Conservation (phyloP, 1,140 invertebrate genomes). For the Dendrolimus punctatus region DNA sequence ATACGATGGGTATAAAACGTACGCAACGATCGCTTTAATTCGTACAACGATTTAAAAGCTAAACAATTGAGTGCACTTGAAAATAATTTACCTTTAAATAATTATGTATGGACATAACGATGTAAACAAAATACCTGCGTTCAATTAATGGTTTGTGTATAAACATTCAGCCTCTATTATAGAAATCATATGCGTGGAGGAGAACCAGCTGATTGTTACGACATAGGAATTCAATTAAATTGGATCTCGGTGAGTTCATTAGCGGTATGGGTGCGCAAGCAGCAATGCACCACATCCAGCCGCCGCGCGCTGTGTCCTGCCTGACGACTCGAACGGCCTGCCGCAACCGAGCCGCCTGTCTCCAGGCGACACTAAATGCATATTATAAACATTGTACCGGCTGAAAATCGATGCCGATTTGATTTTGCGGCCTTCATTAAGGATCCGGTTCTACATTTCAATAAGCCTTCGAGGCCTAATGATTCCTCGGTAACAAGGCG, state of each 20-base stretch:
- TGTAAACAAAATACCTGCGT: background rate
- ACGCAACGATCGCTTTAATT: too few relatives aligned
- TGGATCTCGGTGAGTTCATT: slow-evolving; percentile 27
- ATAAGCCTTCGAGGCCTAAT: slow-evolving; percentile 59
- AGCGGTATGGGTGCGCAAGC: slow-evolving; percentile 12
- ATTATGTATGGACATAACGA: too few relatives aligned
- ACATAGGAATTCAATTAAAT: slow-evolving; percentile 39
- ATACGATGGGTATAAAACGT: background rate
- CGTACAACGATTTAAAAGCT: too few relatives aligned
- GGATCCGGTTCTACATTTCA: slow-evolving; percentile 63
- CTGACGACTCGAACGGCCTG: too few relatives aligned
- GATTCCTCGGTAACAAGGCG: slow-evolving; percentile 60
- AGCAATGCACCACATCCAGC: slow-evolving; percentile 4
- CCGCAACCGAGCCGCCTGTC: slow-evolving; percentile 29
- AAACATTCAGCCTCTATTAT: background rate
- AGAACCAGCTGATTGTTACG: background rate
- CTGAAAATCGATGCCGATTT: slow-evolving; percentile 63
- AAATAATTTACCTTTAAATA: too few relatives aligned
- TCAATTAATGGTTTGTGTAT: background rate
- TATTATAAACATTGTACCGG: slow-evolving; percentile 45
- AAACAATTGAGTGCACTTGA: too few relatives aligned
- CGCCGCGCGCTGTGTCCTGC: slow-evolving; percentile 12
- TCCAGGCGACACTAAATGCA: slow-evolving; percentile 40
- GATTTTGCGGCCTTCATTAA: slow-evolving; percentile 65
- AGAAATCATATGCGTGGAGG: background rate